Evolutionary conservation across 2,113 vertebrate species (phyloP), one percentile per base, ranked within the genome.

Genomic region (Probosciger aterrimus): DNA sequence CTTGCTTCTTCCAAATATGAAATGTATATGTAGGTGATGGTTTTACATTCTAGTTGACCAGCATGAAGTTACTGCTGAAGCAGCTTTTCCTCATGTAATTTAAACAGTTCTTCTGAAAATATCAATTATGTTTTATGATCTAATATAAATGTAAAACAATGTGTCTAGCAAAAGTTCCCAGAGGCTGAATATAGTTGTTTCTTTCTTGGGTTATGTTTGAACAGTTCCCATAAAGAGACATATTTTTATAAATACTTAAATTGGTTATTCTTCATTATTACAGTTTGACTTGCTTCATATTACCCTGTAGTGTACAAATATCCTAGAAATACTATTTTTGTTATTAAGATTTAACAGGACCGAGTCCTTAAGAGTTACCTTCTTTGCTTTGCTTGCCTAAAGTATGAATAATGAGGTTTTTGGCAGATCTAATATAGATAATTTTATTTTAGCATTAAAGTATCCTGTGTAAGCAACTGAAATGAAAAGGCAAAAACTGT

Each of bases 141-240:
- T 88, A 93, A 92, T 94, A 90, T 90, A 93, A 94, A 84, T 81
- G 80, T 83, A 86, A 95, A 94, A 64, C 60, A 94, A 44, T n/a
- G 62, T 90, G 73, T 94, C 71, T 92, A 71, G 76, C 43, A 88
- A 49, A 92, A 92, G 79, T 88, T 96, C 82, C 85, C 92, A 94
- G 77, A 86, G 92, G 86, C 79, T 94, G 79, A 92, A 88, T 92
- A 64, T 81, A 81, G 64, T 75, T 88, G 23, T 44, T 94, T 90
- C 50, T 93, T 95, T 85, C 86, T 73, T 88, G 52, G 53, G 20
- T 92, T 95, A 71, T 90, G 22, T 94, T 94, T 94, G 68, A 95
- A 68, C 57, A 88, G 62, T 88, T 94, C 73, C 43, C 64, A 76
- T 92, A 84, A 88, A 93, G 90, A 86, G 18, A 65, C 41, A 33